Base-by-base conservation (phyloP, 2,113 vertebrate species). In the Illadopsis cleaveri region DNA sequence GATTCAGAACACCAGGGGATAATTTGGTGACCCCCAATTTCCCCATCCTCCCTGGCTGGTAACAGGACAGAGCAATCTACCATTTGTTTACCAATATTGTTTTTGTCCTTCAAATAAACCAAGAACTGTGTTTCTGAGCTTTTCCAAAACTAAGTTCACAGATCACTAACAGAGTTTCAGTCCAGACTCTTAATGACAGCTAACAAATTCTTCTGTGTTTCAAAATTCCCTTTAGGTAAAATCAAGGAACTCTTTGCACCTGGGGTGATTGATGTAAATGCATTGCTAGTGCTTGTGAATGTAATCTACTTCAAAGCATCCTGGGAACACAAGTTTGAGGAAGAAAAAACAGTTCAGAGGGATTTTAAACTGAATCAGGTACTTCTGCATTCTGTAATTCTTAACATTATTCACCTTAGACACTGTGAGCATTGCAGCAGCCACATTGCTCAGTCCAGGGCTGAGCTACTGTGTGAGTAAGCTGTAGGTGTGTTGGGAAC, bases 251-350 rank as follows among this genome's bases (percentile, higher is more conserved):
- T 99, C 35, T 98, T 99, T 78, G 96, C 98, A 88, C 94, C 97
- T 56, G 98, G 98, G 10, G 91, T 96, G 12, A 97, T 99, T 10
- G 79, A 44, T 9, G 1, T 27, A 5, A 33, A 37, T 3, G 98
- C 99, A 0, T 83, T 98, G 78, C 69, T 99, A 88, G 98, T 99
- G 75, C 97, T 99, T 61, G 99, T 99, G 84, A 99, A 99, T 15
- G 99, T 99, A 18, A 97, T 99, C 91, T 99, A 99, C 95, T 99
- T 99, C 96, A 99, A 99, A 95, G 99, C 99, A 89, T 98, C 98
- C 51, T 99, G 99, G 99, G 94, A 95, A 93, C 79, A 92, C 33
- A 94, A 91, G 57, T 99, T 99, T 95, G 84, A 98, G 33, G 78
- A 68, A 38, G 79, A 96, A 61, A 90, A 98, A 56, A 99, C 99